Base-by-base conservation (phyloP, 2,888 invertebrate species). In the Drosophila atripex region DNA sequence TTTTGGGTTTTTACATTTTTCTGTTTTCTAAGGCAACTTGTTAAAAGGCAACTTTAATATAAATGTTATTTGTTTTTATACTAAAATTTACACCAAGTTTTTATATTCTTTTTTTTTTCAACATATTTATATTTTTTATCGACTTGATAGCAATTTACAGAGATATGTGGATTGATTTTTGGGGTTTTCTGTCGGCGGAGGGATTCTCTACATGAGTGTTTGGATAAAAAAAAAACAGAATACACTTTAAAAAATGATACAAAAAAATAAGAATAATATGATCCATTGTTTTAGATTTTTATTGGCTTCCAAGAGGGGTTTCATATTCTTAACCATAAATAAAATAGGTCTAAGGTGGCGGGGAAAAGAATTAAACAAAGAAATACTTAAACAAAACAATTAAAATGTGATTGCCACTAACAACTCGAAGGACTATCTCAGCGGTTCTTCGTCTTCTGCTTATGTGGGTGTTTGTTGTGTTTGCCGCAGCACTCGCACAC, bases 21-120 rank as follows among this genome's bases (percentile, higher is more conserved):
- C 47, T 28, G 63, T 72, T 16, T 70, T 88, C 84, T 91, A 90
- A 90, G 90, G 90, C 90, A 90, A 89, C 90, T 87, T 80, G 89
- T 90, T 89, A 77, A 86, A 90, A 90, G 90, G 90, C 90, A 91
- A 89, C 89, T 90, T 90, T 87, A 72, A 87, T 76, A 76, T 80
- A 69, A 54, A 63, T 69, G 52, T 75, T 75, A 70, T 61, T 58
- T 75, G 46, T 53, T 59, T 68, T 69, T 73, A 74, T 50, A 56
- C 64, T 68, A 75, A 66, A 61, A 56, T 52, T 56, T 71, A 58
- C 66, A 65, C 66, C 46, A 30, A 63, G 23, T 30, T 55, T 64
- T 57, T 57, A 57, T 41, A 41, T 23, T 28, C 5, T 18, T 11
- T 30, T 16, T 30, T 7, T 30, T 46, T 45, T n/a, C 23, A 14